Conservation (phyloP, 2,797 vertebrate species). For the Spheniscus humboldti region DNA sequence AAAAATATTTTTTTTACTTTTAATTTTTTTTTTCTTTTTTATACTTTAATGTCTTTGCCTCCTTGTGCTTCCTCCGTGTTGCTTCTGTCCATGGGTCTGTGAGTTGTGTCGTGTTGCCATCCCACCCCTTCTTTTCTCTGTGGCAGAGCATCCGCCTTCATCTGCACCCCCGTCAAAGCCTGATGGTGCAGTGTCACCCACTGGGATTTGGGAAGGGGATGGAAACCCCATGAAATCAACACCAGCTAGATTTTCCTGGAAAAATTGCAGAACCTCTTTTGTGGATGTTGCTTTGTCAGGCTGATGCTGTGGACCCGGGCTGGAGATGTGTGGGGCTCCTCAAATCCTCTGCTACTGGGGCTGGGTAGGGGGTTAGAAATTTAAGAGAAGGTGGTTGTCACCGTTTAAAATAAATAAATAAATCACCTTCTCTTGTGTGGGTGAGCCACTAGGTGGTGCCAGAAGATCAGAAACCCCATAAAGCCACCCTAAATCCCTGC, state of each 20-base stretch:
- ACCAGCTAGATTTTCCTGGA: not conserved
- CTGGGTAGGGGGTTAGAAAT: not conserved
- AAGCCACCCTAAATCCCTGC: not conserved
- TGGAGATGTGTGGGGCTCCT: not conserved
- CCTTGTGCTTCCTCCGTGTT: not conserved
- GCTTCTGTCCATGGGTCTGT: not conserved
- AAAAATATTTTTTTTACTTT: not conserved
- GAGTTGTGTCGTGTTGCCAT: not conserved
- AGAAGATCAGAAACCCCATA: not conserved
- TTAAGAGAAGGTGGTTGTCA: not conserved
- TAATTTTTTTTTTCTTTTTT: not conserved
- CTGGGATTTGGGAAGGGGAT: not conserved
- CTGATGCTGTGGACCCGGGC: not conserved
- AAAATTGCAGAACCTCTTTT: not conserved
- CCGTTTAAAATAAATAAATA: not conserved
- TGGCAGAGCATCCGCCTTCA: not conserved
- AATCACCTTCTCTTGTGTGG: not conserved
- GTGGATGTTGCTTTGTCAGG: not conserved
- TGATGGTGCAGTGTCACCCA: not conserved
- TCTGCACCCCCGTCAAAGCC: not conserved
- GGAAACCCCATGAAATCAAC: not conserved
- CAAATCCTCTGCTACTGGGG: not conserved
- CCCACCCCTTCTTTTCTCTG: not conserved
- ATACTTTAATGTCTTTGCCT: not conserved
- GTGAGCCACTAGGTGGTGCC: conserved; percentile 34